These are phyloP conservation scores for Eumerus sabulonum DNA, from an alignment of 2,888 invertebrate genomes.

Conservation along the genomic window DNA sequence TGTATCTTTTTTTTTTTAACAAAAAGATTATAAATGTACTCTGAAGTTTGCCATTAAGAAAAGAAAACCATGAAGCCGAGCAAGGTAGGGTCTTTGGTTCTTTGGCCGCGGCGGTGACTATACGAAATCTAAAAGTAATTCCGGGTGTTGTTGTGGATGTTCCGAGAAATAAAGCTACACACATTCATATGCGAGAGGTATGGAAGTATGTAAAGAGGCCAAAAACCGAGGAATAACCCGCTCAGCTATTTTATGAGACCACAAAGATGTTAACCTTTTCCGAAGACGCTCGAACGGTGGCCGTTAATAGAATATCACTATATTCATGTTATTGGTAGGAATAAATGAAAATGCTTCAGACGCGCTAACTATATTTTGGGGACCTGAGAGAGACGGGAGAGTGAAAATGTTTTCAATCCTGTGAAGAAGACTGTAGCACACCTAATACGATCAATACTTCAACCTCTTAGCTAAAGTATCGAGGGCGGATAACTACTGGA, in stretches of 20 bases:
- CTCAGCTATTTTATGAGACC: slow-evolving; percentile 51
- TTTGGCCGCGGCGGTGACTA: slow-evolving; percentile 13
- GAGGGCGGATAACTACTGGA: too few relatives aligned
- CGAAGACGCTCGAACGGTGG: slow-evolving; percentile 18
- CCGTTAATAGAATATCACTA: slow-evolving; percentile 53
- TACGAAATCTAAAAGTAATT: slow-evolving; percentile 43
- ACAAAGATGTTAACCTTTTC: slow-evolving; percentile 63
- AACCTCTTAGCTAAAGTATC: too few relatives aligned
- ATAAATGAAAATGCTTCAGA: slow-evolving; percentile 52
- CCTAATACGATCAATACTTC: too few relatives aligned
- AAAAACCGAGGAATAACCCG: slow-evolving; percentile 14
- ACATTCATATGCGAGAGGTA: too few relatives aligned
- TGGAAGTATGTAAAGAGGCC: too few relatives aligned
- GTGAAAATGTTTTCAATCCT: too few relatives aligned
- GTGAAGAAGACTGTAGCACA: too few relatives aligned
- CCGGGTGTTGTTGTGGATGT: slow-evolving; percentile 49
- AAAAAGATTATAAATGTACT: slow-evolving; percentile 68
- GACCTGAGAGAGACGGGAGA: too few relatives aligned
- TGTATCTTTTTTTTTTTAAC: too few relatives aligned
- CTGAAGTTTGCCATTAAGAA: slow-evolving; percentile 61
- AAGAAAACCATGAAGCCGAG: slow-evolving; percentile 45
- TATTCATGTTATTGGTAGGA: slow-evolving; percentile 53
- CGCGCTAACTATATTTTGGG: too few relatives aligned
- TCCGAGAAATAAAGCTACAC: not conserved
- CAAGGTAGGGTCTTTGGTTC: slow-evolving; percentile 23